Percentiles rank a stretch among this genome's conserved stretches.
These are phyloP conservation scores for Aphelenchoides besseyi DNA, from an alignment of 1,140 invertebrate species.

Conservation along the genomic window DNA sequence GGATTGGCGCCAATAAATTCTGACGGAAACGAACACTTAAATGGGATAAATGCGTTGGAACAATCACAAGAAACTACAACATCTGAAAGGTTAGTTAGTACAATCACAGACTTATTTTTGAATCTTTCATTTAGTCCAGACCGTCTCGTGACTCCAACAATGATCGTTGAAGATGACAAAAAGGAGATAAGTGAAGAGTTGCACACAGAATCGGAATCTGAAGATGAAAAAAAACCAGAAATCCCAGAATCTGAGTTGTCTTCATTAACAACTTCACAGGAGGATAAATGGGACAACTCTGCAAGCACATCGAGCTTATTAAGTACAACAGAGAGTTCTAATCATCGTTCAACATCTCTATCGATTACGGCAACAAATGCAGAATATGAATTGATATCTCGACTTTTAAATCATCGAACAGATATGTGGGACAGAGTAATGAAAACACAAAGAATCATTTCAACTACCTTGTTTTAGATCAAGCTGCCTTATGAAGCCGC, in stretches of 20 bases:
- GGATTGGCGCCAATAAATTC: background rate
- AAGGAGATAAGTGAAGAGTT: background rate
- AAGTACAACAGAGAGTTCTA: background rate
- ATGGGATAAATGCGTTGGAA: background rate
- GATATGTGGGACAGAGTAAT: conserved; percentile 15
- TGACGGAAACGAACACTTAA: background rate
- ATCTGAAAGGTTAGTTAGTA: background rate
- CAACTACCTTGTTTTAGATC: conserved; percentile 3
- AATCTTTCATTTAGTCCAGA: background rate
- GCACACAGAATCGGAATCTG: background rate
- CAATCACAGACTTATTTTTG: too few species aligned
- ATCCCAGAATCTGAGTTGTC: too few species aligned
- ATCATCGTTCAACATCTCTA: background rate
- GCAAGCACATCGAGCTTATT: background rate
- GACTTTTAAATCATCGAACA: conserved; percentile 10
- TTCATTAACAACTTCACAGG: too few species aligned
- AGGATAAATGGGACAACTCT: too few species aligned
- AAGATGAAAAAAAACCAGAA: too few species aligned
- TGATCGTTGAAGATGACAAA: background rate
- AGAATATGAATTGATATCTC: background rate
- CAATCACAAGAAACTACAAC: background rate
- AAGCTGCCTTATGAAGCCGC: conserved; percentile 5
- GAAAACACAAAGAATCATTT: background rate
- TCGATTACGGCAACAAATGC: background rate
- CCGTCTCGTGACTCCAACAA: background rate